phyloP scores from a whole-genome alignment of 1,140 invertebrate genomes.

The Drosophila gunungcola region DNA sequence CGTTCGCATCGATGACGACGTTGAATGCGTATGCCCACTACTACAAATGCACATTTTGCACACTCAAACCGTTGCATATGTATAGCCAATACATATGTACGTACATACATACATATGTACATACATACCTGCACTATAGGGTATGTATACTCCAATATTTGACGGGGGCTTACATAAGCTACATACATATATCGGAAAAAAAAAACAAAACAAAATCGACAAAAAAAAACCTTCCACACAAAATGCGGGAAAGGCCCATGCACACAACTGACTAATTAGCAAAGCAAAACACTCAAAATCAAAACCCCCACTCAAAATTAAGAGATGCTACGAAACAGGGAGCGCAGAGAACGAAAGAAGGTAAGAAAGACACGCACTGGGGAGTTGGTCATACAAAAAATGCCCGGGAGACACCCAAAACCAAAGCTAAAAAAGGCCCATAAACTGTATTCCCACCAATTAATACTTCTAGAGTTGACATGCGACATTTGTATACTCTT shows the following conservation, averaged over 20 bases:
- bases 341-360: constrained; percentile 13
- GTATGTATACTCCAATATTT: constrained; percentile 8
- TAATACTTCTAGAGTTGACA: neutral
- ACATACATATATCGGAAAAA: constrained; percentile 1
- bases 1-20: constrained; percentile 41
- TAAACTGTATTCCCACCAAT: constrained; percentile 2
- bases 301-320: constrained; percentile 9
- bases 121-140: constrained; percentile 1
- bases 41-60: constrained; percentile 34
- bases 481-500: constrained; percentile 18
- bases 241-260: constrained; percentile 43
- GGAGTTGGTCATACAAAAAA: constrained; percentile 25
- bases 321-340: constrained; percentile 9
- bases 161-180: constrained; percentile 26
- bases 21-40: constrained; percentile 49
- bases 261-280: constrained; percentile 64
- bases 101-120: neutral
- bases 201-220: constrained; percentile 8
- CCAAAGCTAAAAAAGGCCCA: constrained; percentile 16
- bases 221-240: constrained; percentile 19
- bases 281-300: constrained; percentile 44
- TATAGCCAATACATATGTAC: neutral
- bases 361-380: constrained; percentile 22
- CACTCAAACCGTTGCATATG: constrained; percentile 1
- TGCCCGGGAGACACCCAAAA: constrained; percentile 34